These are phyloP conservation scores for Bellardia bayeri DNA, from an alignment of 2,888 invertebrate genomes.

Conservation along the genomic window DNA sequence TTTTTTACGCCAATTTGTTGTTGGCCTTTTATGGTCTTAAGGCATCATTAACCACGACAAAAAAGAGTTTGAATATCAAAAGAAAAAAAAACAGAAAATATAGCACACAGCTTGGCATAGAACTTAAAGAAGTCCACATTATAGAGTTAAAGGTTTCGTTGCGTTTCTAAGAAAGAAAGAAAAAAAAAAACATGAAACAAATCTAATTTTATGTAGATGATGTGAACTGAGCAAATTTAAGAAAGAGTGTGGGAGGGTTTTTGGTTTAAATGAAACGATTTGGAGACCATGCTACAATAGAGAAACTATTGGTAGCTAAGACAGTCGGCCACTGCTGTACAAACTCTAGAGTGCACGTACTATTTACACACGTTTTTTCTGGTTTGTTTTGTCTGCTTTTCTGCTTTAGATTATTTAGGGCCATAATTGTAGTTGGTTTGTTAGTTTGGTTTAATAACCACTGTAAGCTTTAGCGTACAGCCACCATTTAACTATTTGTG, in stretches of 20 bases:
- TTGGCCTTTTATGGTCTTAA: constrained; percentile 72
- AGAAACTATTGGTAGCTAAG: no score
- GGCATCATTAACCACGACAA: constrained; percentile 68
- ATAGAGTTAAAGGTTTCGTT: constrained; percentile 46
- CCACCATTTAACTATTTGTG: neutral
- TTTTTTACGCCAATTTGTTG: constrained; percentile 67
- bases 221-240: constrained; percentile 16
- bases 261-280: neutral
- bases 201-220: constrained; percentile 59
- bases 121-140: constrained; percentile 46
- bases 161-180: neutral
- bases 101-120: constrained; percentile 11
- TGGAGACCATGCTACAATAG: neutral
- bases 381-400: constrained; percentile 2
- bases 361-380: constrained; percentile 9
- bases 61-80: constrained; percentile 8
- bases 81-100: constrained; percentile 9
- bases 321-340: neutral
- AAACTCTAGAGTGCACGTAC: constrained; percentile 27
- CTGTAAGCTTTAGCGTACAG: neutral
- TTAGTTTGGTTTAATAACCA: constrained; percentile 50
- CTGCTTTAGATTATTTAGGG: constrained; percentile 38
- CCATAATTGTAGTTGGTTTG: constrained; percentile 49
- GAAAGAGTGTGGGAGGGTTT: neutral
- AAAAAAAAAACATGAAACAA: constrained; percentile 8